Percentiles rank a stretch among this genome's conserved stretches.
phyloP scores from a whole-genome alignment of 2,797 vertebrate genomes.

The Fundulus diaphanus region DNA sequence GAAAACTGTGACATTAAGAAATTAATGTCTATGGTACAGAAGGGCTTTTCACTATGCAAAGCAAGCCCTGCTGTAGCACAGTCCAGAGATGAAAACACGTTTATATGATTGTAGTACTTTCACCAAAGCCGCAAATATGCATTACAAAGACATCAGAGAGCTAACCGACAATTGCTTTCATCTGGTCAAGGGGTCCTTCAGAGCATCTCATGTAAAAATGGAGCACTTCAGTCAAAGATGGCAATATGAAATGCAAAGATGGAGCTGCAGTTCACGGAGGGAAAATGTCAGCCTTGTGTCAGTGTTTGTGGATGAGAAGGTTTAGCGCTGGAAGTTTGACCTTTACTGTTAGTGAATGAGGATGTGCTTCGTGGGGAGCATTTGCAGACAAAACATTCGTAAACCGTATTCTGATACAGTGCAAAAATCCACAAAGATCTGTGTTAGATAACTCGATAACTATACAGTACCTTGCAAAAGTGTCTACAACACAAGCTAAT shows the following conservation, averaged over 20 bases:
- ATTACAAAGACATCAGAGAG: conserved; percentile 77
- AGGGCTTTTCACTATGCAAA: conserved; percentile 50
- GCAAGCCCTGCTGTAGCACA: conserved; percentile 43
- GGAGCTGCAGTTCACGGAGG: conserved; percentile 49
- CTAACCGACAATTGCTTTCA: conserved; percentile 69
- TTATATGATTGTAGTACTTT: conserved; percentile 61
- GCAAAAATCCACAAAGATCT: conserved; percentile 8
- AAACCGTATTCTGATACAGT: conserved; percentile 38
- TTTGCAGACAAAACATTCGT: conserved; percentile 45
- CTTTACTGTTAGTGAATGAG: conserved; percentile 51
- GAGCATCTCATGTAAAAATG: conserved; percentile 66
- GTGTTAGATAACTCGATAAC: not conserved
- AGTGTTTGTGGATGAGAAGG: conserved; percentile 61
- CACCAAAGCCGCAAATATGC: conserved; percentile 66
- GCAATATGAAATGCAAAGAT: conserved; percentile 58
- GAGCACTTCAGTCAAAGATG: conserved; percentile 64
- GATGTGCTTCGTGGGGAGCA: conserved; percentile 29
- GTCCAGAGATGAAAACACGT: conserved; percentile 63
- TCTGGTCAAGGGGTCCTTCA: conserved; percentile 74
- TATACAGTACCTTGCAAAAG: not conserved
- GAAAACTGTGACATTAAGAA: conserved; percentile 73
- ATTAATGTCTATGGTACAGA: conserved; percentile 66
- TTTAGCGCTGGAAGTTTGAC: conserved; percentile 69
- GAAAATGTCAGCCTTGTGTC: conserved; percentile 68
- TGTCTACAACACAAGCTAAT: not conserved